These are phyloP conservation scores for Diachrysia chrysitis DNA, from an alignment of 2,888 invertebrate genomes.

Conservation along the genomic window DNA sequence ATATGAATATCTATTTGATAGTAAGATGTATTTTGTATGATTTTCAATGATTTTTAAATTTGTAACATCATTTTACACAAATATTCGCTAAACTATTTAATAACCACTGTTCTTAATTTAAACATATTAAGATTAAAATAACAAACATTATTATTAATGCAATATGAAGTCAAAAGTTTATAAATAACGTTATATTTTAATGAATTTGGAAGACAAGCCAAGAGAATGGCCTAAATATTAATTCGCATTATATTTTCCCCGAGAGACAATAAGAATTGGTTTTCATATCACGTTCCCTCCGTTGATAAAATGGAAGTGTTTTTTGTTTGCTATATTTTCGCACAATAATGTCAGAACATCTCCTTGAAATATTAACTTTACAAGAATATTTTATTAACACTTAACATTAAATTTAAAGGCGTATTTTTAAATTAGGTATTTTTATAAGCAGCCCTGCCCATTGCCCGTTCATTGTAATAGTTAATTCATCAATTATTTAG, in stretches of 20 bases:
- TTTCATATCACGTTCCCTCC: slow-evolving; percentile 32
- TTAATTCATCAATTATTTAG: too few species aligned
- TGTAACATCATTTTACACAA: too few species aligned
- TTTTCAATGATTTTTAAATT: too few species aligned
- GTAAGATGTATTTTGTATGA: too few species aligned
- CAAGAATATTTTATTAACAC: neutral
- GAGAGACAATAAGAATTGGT: slow-evolving; percentile 16
- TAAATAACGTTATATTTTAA: slow-evolving; percentile 7
- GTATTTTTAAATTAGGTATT: neutral
- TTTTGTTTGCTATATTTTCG: neutral
- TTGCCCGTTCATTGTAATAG: too few species aligned
- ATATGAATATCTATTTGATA: too few species aligned
- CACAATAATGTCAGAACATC: neutral
- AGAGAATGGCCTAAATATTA: slow-evolving; percentile 22
- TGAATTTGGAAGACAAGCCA: slow-evolving; percentile 15
- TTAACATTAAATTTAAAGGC: neutral
- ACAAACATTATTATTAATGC: slow-evolving; percentile 1
- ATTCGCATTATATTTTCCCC: slow-evolving; percentile 21
- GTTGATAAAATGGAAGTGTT: slow-evolving; percentile 23
- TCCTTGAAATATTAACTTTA: neutral
- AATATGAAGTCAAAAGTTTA: neutral
- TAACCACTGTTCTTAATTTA: too few species aligned
- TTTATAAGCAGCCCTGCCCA: neutral
- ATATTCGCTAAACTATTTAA: too few species aligned
- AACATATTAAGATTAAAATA: neutral